Base-by-base conservation (phyloP, 2,113 vertebrate species). In the Eulemur macaco region DNA sequence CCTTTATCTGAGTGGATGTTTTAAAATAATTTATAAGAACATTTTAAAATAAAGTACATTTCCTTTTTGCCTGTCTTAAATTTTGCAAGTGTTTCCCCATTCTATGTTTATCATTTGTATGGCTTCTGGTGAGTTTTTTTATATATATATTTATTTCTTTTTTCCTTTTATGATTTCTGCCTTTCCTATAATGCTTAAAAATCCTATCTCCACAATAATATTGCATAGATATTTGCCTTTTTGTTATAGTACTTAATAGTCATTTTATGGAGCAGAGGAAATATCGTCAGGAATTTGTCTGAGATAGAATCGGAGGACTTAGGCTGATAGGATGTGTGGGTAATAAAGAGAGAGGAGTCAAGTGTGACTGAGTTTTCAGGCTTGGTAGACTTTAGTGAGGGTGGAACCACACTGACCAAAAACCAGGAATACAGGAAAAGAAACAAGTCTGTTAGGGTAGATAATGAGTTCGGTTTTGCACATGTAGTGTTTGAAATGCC, bases 381-480 rank as follows among this genome's bases (percentile, higher is more conserved):
- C 56, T 58, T 47, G 60, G 66, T 60, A 42, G 56, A 91, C 63
- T 58, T 29, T 17, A 18, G 39, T 23, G 50, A 95, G 78, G 86
- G 86, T 77, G 68, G 63, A 92, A 45, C 76, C 86, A 89, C 14
- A 89, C 14, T 13, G 29, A 87, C 86, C 93, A 47, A 68, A 96
- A 92, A 81, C 94, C 69, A 95, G 96, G 89, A 86, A 82, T 76
- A 90, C 96, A 98, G 96, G 97, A 98, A 98, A 96, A 93, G 96
- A 89, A 98, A 95, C 94, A 95, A 64, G 94, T 56, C 96, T 97
- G 97, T 56, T 76, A n/a, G 95, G 58, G 58, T n/a, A 97, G 97
- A 98, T 98, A 97, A 94, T 93, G 83, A 94, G 29, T 87, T 93
- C 13, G 31, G 73, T 89, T 94, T 83, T 96, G 78, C 15, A 85